Evolutionary conservation across 2,797 vertebrate species (phyloP).

Genomic region (Pantherophis vulpinus): DNA sequence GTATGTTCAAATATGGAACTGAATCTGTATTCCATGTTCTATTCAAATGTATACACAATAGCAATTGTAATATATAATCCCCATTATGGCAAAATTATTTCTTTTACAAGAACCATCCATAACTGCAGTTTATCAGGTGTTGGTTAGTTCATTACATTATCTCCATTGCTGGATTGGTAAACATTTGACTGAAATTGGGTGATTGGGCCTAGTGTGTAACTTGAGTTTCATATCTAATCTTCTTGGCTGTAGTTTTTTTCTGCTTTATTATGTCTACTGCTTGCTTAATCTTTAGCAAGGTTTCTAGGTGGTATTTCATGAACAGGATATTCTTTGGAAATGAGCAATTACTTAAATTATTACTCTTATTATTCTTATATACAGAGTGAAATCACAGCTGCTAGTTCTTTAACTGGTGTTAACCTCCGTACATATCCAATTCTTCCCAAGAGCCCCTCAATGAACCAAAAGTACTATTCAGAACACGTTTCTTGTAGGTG

Average conservation of each 20-base stretch:
- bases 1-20: neutral
- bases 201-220: neutral
- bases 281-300: neutral
- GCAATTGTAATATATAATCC: neutral
- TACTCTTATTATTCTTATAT: neutral
- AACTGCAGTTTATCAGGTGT: neutral
- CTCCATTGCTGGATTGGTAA: neutral
- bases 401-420: neutral
- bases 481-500: neutral
- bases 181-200: neutral
- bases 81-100: neutral
- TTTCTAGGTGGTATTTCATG: neutral
- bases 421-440: neutral
- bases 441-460: neutral
- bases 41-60: neutral
- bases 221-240: neutral
- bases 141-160: neutral
- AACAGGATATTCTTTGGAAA: neutral
- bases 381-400: neutral
- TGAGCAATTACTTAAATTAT: neutral
- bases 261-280: neutral
- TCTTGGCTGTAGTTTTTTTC: neutral
- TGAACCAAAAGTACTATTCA: neutral
- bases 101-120: too few relatives aligned
- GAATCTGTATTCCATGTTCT: neutral